Base-by-base conservation (phyloP, 2,888 invertebrate species). In the Aricia artaxerxes region DNA sequence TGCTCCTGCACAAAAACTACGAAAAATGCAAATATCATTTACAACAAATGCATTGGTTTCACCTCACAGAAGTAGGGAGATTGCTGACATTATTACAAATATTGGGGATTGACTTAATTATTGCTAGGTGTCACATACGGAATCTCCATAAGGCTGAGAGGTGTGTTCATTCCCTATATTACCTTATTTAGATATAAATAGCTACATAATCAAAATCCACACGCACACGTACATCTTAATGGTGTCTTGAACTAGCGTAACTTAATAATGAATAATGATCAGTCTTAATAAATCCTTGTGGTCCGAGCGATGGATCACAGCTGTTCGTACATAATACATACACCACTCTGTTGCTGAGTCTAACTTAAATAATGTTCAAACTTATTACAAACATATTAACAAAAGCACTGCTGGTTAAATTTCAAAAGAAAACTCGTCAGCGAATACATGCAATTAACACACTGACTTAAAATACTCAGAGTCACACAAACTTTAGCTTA, bases 211-310 rank as follows among this genome's bases (percentile, higher is more conserved):
- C 86, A 84, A 86, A 88, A 89, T 76, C 87, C 80, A 86, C 85
- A 87, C 87, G 82, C 88, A 87, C 88, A 87, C 86, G 85, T 87
- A 82, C 83, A 86, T 84, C 85, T 89, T 86, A 86, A 91, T 87
- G 89, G 90, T 92, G 92, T 90, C 88, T 91, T 87, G 86, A 91
- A 89, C 92, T 92, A 92, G 91, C 90, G 85, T 91, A 93, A 93
- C 92, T 92, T 92, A 92, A 90, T 86, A 91, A 93, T 92, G 93
- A 91, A 90, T 92, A 93, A 92, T 92, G 93, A 93, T 94, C 94
- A 94, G 94, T 94, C 94, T 94, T 94, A 90, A 92, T 90, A 86
- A 91, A 91, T 88, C 87, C 87, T 87, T 87, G 87, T 88, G 89
- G 88, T 85, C 89, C 86, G 81, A 79, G 82, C 78, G 61, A 78